These are phyloP conservation scores for Carollia perspicillata DNA, from an alignment of 2,113 vertebrate genomes.

Conservation along the genomic window DNA sequence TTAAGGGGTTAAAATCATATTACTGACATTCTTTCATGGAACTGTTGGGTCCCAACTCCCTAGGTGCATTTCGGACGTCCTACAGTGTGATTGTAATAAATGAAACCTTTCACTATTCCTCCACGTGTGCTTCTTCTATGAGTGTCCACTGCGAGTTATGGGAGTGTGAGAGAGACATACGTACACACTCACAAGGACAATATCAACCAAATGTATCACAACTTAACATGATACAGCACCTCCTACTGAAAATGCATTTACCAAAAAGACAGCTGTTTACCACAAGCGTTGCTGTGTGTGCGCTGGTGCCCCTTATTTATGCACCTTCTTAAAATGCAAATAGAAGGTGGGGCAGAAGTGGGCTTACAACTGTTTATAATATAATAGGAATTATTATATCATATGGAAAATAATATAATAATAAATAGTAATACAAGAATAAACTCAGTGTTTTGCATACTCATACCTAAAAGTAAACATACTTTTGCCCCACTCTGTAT, in stretches of 20 bases:
- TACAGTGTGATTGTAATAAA: background rate
- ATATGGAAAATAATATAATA: background rate
- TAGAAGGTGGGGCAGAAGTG: background rate
- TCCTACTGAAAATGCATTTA: background rate
- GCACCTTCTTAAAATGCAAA: background rate
- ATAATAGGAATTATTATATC: no score
- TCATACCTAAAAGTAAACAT: background rate
- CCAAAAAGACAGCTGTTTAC: background rate
- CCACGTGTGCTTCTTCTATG: background rate
- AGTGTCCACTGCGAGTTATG: background rate
- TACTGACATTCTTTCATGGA: background rate
- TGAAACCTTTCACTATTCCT: background rate
- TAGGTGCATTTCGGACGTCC: background rate
- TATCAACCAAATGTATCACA: background rate
- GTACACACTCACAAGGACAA: background rate
- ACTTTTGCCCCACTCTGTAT: background rate
- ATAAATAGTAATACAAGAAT: background rate
- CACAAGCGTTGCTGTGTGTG: accelerated
- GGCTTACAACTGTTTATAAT: background rate
- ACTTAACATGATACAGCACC: background rate
- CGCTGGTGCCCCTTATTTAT: background rate
- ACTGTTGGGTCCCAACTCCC: background rate
- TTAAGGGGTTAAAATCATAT: slow-evolving; percentile 10
- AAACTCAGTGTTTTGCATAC: background rate
- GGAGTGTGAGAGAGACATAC: background rate